Evolutionary conservation across 2,113 vertebrate species (phyloP), one percentile per base, ranked within the genome.

Genomic region (rabbit (Oryctolagus cuniculus)): DNA sequence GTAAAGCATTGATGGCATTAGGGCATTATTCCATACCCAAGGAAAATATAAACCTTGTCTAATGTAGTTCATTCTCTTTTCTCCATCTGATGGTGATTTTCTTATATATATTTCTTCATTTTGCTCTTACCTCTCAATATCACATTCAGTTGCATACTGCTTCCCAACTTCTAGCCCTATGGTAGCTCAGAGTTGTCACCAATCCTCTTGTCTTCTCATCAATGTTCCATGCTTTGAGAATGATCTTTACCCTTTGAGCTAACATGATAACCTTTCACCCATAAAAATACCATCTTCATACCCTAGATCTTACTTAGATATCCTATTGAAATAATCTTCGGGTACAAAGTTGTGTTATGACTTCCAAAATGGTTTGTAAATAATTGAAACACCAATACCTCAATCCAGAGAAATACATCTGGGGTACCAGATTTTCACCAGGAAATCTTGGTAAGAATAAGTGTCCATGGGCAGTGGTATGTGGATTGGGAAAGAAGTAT

Each of bases 61-160:
- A 93, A 77, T 27, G 22, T 81, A 67, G 51, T 69, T 77, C 17
- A 67, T 73, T 82, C 44, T 83, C 12, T 53, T 94, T 91, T 67
- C 6, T 49, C 3, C 5, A 92, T 36, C 34, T 84, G 10, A 10
- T 95, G 55, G 24, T 31, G 19, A 86, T 91, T 85, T 86, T 64
- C 84, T 84, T 70, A 58, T 78, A 94, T 86, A 53, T 93, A 72
- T 91, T 93, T 96, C 19, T 78, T 44, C 13, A 36, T 81, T 19
- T 78, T 94, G 19, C 21, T 93, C 15, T 74, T 93, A 75, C 29
- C 49, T 51, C 6, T 72, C 19, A 61, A 25, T 61, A 72, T 36
- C 9, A 75, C 10, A 61, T 96, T 88, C 34, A 93, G 29, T 10
- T 74, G 29, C 64, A n/a, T 93, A 55, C 9, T 96, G 17, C 15